Evolutionary conservation across 2,113 vertebrate genomes (phyloP), one percentile per base, ranked within the genome.

Genomic region (Scytalopus superciliaris): DNA sequence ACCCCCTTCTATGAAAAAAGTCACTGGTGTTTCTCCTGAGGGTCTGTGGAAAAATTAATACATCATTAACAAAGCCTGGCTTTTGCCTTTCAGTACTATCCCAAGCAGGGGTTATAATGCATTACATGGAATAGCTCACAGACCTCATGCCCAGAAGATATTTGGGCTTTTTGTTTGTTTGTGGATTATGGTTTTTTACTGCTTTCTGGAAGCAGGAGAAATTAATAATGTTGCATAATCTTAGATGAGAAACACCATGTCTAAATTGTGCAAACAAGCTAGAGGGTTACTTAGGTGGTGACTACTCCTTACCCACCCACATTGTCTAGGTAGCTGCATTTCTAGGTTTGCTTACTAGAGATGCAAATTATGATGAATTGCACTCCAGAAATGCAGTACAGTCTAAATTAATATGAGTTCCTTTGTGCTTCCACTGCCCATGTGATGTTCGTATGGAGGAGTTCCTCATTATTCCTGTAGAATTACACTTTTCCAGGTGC

Each of bases 1-100:
- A 70, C 19, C 15, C 11, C 22, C 14, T 56, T 45, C 59, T 55
- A 14, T 57, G 47, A 86, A 83, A 93, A 90, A 89, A 63, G 72
- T 60, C 55, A 67, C n/a, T 83, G 44, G 7, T 39, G 4, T 81
- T 92, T 95, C 50, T 89, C 91, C 93, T 40, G 39, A 77, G 47
- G 83, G 68, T 74, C 68, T 84, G 33, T 94, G 68, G 90, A 92
- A 95, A 96, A 90, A 90, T 64, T 84, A 90, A 87, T 92, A 64
- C 27, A 66, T 30, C 64, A 55, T 50, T 77, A 89, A 27, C 47
- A 80, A 81, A 95, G 35, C 40, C 50, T 50, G 18, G 19, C 2
- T 24, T 87, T 87, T 82, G 33, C 37, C 28, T 81, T 92, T 90
- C 64, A 55, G 35, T 63, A 10, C 27, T 40, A 11, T 64, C 39